A percentile compares a stretch with the other conserved stretches of the same genome.
Conservation (phyloP, 2,797 vertebrate species). For the Rhabdomys pumilio region DNA sequence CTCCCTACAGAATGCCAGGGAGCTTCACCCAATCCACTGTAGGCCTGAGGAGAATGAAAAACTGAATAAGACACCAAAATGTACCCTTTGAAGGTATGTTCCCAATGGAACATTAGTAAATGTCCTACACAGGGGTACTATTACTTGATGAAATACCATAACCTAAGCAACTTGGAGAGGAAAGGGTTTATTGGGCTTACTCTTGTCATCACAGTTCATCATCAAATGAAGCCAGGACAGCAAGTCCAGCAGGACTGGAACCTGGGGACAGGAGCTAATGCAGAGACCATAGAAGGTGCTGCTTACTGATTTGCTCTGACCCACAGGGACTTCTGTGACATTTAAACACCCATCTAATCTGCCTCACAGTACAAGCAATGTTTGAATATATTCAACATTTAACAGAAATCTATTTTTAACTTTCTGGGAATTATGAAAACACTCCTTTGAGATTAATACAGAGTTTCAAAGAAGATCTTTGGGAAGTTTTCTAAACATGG, state of each 20-base stretch:
- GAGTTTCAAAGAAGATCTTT: constrained; percentile 13
- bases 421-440: constrained; percentile 52
- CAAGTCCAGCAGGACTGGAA: neutral
- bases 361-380: neutral
- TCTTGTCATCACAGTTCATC: no score
- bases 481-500: constrained; percentile 45
- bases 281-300: neutral
- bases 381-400: constrained; percentile 54
- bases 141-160: no score
- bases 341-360: constrained; percentile 8
- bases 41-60: no score
- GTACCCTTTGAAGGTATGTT: no score
- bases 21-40: no score
- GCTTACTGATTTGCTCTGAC: neutral
- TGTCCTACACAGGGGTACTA: no score
- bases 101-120: no score
- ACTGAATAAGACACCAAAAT: no score
- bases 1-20: no score
- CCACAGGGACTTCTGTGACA: neutral
- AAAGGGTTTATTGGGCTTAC: no score
- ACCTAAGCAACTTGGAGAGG: no score
- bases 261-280: neutral
- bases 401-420: constrained; percentile 48
- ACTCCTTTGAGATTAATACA: neutral
- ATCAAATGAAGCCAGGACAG: neutral